Evolutionary conservation across 1,140 invertebrate genomes (phyloP).

Genomic region (Sipha flava): DNA sequence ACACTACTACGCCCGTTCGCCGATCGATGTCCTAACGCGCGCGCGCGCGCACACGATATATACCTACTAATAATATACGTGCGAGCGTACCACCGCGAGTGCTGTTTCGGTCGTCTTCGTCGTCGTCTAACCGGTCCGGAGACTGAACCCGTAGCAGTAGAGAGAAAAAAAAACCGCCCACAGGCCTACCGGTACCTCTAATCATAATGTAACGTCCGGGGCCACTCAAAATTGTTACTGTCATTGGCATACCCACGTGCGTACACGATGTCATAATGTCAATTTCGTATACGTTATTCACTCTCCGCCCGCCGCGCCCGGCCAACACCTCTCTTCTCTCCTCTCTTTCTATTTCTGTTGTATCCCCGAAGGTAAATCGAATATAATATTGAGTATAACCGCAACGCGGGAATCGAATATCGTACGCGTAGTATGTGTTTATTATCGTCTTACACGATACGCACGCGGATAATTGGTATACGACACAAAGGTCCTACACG

Average conservation of each 20-base stretch:
- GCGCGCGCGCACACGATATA: not conserved
- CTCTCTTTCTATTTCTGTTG: too few relatives aligned
- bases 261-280: constrained; percentile 13
- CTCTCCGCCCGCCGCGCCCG: not conserved
- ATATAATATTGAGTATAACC: constrained; percentile 14
- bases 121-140: constrained; percentile 8
- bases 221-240: constrained; percentile 32
- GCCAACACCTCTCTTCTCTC: not conserved
- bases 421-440: not conserved
- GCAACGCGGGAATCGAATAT: constrained; percentile 5
- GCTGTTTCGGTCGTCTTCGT: not conserved
- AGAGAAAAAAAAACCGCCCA: constrained; percentile 6
- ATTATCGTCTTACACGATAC: not conserved
- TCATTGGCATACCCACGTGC: constrained; percentile 13
- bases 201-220: constrained; percentile 26
- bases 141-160: not conserved
- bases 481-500: not conserved
- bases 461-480: not conserved
- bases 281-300: constrained; percentile 10
- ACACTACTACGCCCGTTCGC: not conserved
- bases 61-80: not conserved
- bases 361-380: constrained; percentile 12
- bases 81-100: not conserved
- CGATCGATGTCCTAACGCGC: constrained; percentile 26
- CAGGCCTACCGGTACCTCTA: constrained; percentile 29